Evolutionary conservation across 2,113 vertebrate species (phyloP).

Genomic region (Tretioscincus oriximinensis): DNA sequence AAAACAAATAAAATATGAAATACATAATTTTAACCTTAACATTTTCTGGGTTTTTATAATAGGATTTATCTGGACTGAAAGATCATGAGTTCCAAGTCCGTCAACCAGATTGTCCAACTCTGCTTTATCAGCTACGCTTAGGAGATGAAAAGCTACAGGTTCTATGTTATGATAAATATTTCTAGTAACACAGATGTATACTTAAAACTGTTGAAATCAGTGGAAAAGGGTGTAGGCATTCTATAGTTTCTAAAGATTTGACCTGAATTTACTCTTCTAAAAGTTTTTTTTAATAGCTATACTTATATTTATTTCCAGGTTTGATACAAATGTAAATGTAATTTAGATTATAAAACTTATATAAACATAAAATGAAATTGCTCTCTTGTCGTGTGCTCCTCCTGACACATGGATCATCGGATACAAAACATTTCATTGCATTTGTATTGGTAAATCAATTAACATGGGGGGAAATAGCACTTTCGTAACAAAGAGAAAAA

Average conservation of each 20-base stretch:
- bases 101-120: slow-evolving; percentile 89
- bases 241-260: neutral
- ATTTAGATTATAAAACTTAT: neutral
- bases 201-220: neutral
- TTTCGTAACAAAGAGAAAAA: too few relatives aligned
- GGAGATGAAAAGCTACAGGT: slow-evolving; percentile 98
- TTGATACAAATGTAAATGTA: neutral
- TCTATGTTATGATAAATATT: neutral
- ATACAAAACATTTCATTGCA: neutral
- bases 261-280: neutral
- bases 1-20: too few relatives aligned
- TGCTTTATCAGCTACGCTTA: slow-evolving; percentile 90
- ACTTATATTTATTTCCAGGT: neutral
- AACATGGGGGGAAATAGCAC: too few relatives aligned
- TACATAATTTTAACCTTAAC: neutral
- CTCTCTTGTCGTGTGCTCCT: neutral
- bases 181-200: neutral
- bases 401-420: neutral
- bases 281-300: neutral
- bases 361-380: neutral
- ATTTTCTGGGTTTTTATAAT: slow-evolving; percentile 27
- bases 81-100: slow-evolving; percentile 95
- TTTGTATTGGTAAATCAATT: neutral
- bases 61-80: slow-evolving; percentile 93
- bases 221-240: neutral